These are phyloP conservation scores for Melospiza georgiana DNA, from an alignment of 2,113 vertebrate species.

Conservation along the genomic window DNA sequence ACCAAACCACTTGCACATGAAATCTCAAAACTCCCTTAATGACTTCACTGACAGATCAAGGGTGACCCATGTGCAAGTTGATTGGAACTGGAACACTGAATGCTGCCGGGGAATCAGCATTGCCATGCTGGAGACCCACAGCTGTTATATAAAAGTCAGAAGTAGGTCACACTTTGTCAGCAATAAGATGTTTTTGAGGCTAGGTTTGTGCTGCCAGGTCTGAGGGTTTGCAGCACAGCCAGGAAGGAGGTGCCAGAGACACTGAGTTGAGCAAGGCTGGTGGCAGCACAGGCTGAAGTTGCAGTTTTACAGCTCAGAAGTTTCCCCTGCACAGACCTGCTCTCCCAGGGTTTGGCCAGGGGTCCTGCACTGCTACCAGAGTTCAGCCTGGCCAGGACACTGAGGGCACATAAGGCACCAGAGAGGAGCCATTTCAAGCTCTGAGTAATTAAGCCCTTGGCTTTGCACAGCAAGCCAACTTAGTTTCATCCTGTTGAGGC, in stretches of 20 bases:
- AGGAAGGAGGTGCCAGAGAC: background rate
- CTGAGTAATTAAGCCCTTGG: background rate
- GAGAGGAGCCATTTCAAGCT: background rate
- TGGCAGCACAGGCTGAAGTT: background rate
- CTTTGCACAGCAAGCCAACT: background rate
- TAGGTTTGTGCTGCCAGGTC: background rate
- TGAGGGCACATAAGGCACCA: background rate
- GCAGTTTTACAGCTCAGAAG: background rate
- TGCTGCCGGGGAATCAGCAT: background rate
- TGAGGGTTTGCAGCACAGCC: background rate
- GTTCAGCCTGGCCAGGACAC: background rate
- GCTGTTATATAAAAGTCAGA: background rate
- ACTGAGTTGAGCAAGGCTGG: background rate
- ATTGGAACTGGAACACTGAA: background rate
- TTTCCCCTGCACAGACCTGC: rapidly evolving
- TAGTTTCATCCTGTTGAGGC: background rate
- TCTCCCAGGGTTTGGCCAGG: background rate
- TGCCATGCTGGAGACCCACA: background rate
- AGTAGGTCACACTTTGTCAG: background rate
- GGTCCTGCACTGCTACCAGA: background rate
- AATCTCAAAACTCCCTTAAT: background rate
- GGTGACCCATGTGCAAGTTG: background rate
- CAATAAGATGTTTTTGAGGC: background rate
- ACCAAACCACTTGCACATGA: background rate
- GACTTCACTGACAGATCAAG: background rate